These are phyloP conservation scores for Cepphus grylle DNA, from an alignment of 2,113 vertebrate species.

Conservation along the genomic window DNA sequence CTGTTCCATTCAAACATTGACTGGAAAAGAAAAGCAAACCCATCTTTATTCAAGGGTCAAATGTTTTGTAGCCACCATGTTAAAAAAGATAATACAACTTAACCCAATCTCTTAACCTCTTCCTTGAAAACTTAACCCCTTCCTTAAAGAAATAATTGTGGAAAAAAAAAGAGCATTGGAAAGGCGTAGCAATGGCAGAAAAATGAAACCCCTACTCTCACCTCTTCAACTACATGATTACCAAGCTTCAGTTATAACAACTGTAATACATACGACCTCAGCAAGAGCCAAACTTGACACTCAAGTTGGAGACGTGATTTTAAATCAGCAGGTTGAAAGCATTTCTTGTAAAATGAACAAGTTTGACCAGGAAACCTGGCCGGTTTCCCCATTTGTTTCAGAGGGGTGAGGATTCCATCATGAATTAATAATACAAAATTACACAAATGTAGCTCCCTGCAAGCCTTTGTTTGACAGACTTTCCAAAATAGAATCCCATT, in stretches of 20 bases:
- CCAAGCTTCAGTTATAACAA: not conserved
- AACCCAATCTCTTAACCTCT: not conserved
- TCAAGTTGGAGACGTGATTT: not conserved
- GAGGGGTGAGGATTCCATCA: not conserved
- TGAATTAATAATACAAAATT: not conserved
- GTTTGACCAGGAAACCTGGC: not conserved
- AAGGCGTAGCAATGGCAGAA: not conserved
- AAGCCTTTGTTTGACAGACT: not conserved
- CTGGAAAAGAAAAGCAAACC: slow-evolving; percentile 61
- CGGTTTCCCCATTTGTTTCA: not conserved
- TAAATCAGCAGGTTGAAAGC: not conserved
- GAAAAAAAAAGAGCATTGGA: not conserved
- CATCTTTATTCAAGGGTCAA: not conserved
- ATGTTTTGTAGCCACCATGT: not conserved
- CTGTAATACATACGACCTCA: not conserved
- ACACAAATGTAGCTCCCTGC: not conserved
- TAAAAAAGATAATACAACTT: not conserved
- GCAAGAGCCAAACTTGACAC: not conserved
- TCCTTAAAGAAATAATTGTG: not conserved
- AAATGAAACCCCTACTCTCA: not conserved
- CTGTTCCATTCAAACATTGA: slow-evolving; percentile 80
- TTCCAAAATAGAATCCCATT: not conserved
- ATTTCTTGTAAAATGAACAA: not conserved
- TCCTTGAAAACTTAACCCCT: not conserved
- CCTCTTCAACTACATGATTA: not conserved